Conservation (phyloP, 2,888 invertebrate genomes). For the Theretra japonica region DNA sequence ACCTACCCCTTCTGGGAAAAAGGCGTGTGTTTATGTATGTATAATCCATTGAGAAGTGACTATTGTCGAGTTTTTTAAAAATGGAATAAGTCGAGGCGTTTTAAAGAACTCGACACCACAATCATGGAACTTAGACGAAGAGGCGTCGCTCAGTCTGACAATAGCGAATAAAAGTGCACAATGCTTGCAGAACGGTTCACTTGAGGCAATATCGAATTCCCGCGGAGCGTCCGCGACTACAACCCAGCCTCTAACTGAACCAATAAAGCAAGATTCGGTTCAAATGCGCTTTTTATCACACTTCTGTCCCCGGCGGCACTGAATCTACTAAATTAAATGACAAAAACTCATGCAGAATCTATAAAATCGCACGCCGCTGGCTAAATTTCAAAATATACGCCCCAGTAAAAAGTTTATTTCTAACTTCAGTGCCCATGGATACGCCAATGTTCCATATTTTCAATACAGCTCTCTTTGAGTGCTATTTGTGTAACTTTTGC, state of each 20-base stretch:
- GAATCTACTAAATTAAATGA: conserved; percentile 13
- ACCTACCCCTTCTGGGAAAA: too few relatives aligned
- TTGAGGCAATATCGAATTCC: conserved; percentile 72
- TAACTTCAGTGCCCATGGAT: conserved; percentile 25
- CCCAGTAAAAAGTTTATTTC: conserved; percentile 1
- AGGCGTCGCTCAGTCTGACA: conserved; percentile 62
- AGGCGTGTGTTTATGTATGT: too few relatives aligned
- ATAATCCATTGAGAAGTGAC: neutral
- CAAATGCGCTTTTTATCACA: conserved; percentile 27
- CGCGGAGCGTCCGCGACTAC: conserved; percentile 40
- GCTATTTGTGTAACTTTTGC: conserved; percentile 53
- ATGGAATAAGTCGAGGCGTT: neutral
- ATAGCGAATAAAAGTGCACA: conserved; percentile 68
- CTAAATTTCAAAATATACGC: conserved; percentile 1
- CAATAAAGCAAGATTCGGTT: conserved; percentile 49
- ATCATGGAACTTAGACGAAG: conserved; percentile 56
- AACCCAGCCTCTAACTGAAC: conserved; percentile 41
- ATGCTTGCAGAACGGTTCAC: conserved; percentile 59
- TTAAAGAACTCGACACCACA: conserved; percentile 57
- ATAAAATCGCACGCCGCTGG: neutral
- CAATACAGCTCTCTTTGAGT: conserved; percentile 63
- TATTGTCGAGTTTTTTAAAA: neutral
- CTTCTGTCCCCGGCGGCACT: conserved; percentile 10
- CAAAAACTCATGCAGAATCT: neutral
- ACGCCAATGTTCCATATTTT: conserved; percentile 64